Evolutionary conservation across 2,888 invertebrate species (phyloP).

Genomic region (Thelaira solivaga): DNA sequence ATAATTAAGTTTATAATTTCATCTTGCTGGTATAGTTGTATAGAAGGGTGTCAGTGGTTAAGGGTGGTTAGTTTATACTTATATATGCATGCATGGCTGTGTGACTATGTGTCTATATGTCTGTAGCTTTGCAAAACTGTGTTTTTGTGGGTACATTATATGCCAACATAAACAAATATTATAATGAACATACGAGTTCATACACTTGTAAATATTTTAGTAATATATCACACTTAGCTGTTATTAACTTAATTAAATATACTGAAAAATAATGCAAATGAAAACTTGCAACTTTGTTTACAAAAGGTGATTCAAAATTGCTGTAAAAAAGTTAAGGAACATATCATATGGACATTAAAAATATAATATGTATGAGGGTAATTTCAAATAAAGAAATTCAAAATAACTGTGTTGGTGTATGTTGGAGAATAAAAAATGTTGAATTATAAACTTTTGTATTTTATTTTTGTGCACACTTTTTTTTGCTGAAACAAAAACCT

Average conservation of each 20-base stretch:
- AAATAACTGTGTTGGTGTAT: no score
- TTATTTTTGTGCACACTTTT: no score
- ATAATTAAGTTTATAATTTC: constrained; percentile 23
- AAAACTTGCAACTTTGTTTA: background rate
- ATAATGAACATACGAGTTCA: background rate
- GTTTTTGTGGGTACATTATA: background rate
- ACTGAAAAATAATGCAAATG: background rate
- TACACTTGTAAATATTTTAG: background rate
- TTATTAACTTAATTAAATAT: constrained; percentile 19
- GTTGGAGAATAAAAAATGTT: no score
- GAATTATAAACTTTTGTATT: no score
- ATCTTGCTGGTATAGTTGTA: constrained; percentile 9
- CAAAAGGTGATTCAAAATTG: no score
- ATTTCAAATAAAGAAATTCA: no score
- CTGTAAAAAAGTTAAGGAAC: background rate
- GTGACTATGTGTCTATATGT: no score
- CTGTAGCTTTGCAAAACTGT: no score
- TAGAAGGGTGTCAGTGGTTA: background rate
- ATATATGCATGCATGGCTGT: no score
- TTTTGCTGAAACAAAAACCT: no score
- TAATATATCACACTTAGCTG: constrained; percentile 15
- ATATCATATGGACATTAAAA: background rate
- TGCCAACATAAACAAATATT: background rate
- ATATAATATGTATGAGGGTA: no score
- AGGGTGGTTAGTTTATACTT: no score